Evolutionary conservation across 2,113 vertebrate genomes (phyloP).

Genomic region (Toxostoma redivivum): DNA sequence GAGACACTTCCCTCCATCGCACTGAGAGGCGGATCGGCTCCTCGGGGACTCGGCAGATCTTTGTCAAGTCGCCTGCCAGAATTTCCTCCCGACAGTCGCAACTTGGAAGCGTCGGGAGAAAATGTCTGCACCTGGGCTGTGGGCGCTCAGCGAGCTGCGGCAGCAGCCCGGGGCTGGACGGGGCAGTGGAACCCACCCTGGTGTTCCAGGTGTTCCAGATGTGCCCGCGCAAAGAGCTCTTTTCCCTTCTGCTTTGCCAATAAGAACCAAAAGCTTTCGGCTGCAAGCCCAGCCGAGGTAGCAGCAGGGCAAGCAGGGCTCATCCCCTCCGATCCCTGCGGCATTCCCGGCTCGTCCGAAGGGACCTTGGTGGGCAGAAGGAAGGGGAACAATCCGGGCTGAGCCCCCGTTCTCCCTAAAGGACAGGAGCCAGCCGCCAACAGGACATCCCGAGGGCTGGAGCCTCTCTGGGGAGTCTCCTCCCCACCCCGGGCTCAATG

Average conservation of each 20-base stretch:
- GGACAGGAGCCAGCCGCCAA: neutral
- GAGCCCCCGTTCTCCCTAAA: neutral
- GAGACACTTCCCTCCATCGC: neutral
- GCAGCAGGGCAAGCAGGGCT: neutral
- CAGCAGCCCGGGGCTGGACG: neutral
- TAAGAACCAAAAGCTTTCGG: neutral
- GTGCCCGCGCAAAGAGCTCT: fast-evolving
- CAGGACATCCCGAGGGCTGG: neutral
- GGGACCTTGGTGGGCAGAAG: fast-evolving
- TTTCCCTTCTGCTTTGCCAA: neutral
- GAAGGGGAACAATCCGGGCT: fast-evolving
- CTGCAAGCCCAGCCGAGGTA: neutral
- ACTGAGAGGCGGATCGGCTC: slow-evolving; percentile 4
- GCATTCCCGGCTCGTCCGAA: fast-evolving
- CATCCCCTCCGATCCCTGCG: neutral
- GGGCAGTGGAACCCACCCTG: neutral
- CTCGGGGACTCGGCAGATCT: neutral
- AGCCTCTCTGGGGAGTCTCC: neutral
- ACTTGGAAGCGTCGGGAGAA: slow-evolving; percentile 18
- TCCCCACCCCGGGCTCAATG: neutral
- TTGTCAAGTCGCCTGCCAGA: slow-evolving; percentile 28
- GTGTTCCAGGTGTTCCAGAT: neutral
- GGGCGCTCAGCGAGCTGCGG: fast-evolving
- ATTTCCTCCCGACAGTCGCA: slow-evolving; percentile 18
- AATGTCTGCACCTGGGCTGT: slow-evolving; percentile 19